Evolutionary conservation across 2,888 invertebrate genomes (phyloP).

Genomic region (Chymomyza amoena): DNA sequence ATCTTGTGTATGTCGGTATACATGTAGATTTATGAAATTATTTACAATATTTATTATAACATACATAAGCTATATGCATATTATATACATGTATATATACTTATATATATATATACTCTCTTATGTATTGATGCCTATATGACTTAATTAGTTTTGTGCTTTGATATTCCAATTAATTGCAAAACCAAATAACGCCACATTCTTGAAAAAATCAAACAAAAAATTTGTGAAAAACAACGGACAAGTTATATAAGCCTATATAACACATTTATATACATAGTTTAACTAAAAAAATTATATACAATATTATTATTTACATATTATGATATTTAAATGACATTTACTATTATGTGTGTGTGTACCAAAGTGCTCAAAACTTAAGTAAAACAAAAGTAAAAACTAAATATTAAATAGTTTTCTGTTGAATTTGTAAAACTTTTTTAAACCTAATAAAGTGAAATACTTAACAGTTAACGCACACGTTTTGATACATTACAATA

Average conservation of each 20-base stretch:
- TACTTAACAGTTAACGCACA: background rate
- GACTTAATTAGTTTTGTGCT: constrained; percentile 49
- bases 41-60: constrained; percentile 43
- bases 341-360: constrained; percentile 52
- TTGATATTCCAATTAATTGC: constrained; percentile 59
- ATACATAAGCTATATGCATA: constrained; percentile 11
- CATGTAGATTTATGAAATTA: constrained; percentile 34
- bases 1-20: constrained; percentile 18
- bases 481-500: background rate
- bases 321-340: constrained; percentile 56
- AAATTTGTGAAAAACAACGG: constrained; percentile 46
- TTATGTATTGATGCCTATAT: constrained; percentile 43
- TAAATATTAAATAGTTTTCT: constrained; percentile 57
- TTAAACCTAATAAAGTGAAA: constrained; percentile 53
- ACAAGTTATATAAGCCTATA: constrained; percentile 53
- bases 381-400: constrained; percentile 34
- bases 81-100: constrained; percentile 21
- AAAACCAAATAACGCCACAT: constrained; percentile 47
- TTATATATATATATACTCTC: constrained; percentile 34
- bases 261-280: constrained; percentile 48
- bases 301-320: constrained; percentile 19
- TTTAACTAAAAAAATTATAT: constrained; percentile 41
- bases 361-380: constrained; percentile 72
- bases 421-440: constrained; percentile 65
- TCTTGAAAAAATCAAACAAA: constrained; percentile 32